Evolutionary conservation across 1,140 invertebrate genomes (phyloP), one percentile per base, ranked within the genome.

Genomic region (Thalassaphorura encarpata): DNA sequence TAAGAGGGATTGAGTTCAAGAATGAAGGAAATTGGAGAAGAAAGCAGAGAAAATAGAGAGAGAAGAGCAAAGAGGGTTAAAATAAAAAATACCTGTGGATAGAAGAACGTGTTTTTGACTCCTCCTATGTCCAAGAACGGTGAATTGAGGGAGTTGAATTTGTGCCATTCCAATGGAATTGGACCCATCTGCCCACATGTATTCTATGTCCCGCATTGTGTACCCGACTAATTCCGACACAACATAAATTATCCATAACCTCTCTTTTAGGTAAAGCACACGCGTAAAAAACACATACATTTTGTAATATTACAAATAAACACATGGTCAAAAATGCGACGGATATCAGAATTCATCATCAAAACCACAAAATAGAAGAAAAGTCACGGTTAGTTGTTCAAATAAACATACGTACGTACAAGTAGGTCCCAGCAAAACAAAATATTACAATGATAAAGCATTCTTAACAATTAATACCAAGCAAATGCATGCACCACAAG

Each of bases 121-220:
- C 74, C 92, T 87, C 73, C 84, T 83, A 77, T 92, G 87, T 70
- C 88, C 88, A 74, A 90, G 83, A 69, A 95, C 88, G 72, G 87
- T 83, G 78, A 95, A 95, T 77, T 95, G 91, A 67, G 88, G 88
- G 68, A 93, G 80, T 78, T 89, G 84, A 76, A 92, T 86, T 74
- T 89, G 84, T 74, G 80, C 83, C 78, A 92, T 88, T 72, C 85
- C 85, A 74, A 92, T 87, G 75, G 87, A 90, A 72, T 83, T 80
- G 73, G 80, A 78, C 72, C 87, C 85, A 76, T 82, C 80, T 76
- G 84, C 83, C 90, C 91, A 95, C 78, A 84, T 87, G 80, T 95
- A 96, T 74, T 84, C 83, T 78, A 96, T 95, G 82, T 96, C 91
- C 78, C 83, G 84, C 83, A 90, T 93, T 78, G 87, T 90, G 83